These are phyloP conservation scores for Cettia cetti DNA, from an alignment of 2,113 vertebrate species.

Conservation along the genomic window DNA sequence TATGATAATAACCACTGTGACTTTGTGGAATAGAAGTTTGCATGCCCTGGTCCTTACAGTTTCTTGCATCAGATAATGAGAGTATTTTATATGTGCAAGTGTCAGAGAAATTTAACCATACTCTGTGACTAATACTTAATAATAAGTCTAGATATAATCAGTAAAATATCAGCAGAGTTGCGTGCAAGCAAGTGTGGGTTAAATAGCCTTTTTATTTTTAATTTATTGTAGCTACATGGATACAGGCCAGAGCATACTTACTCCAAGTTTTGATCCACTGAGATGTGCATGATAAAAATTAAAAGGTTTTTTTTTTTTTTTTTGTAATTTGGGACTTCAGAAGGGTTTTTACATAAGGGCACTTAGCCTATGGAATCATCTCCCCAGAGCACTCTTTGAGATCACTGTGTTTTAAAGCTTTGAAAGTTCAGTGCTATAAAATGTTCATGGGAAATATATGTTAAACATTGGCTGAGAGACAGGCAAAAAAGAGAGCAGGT, in stretches of 20 bases:
- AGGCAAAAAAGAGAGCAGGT: not conserved
- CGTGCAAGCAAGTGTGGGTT: not conserved
- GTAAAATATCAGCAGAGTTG: conserved; percentile 12
- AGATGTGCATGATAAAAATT: conserved; percentile 6
- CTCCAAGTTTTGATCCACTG: not conserved
- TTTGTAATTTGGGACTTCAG: not conserved
- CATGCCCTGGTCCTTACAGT: not conserved
- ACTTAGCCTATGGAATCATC: not conserved
- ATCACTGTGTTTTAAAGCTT: not conserved
- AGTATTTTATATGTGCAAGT: conserved; percentile 17
- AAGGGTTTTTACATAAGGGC: not conserved
- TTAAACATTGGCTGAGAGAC: not conserved
- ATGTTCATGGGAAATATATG: not conserved
- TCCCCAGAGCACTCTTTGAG: not conserved
- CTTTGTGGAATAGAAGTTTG: not conserved
- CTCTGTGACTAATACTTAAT: conserved; percentile 20
- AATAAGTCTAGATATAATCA: conserved; percentile 22
- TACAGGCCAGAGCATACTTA: not conserved
- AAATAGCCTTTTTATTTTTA: conserved; percentile 39
- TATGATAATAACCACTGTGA: not conserved
- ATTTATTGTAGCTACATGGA: not conserved
- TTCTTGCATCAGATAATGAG: conserved; percentile 3
- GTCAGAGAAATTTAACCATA: conserved; percentile 32
- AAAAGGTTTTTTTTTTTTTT: not conserved
- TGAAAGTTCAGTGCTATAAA: not conserved